Conservation (phyloP, 64 coral and sea anemone species). For the Pocillopora damicornis region DNA sequence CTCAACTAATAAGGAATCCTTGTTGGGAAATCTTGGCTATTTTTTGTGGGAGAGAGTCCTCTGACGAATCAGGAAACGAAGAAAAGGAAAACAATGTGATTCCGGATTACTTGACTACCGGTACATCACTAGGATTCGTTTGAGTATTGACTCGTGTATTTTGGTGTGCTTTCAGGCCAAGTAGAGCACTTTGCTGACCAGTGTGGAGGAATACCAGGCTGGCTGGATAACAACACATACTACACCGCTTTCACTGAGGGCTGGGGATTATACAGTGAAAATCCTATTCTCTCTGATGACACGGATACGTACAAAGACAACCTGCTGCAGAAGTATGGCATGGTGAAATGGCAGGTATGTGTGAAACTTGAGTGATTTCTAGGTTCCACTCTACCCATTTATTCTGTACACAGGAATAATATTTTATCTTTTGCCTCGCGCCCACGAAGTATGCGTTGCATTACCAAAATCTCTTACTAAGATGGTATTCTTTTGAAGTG, state of each 20-base stretch:
- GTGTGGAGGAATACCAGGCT: conserved; percentile 78
- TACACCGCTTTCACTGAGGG: conserved; percentile 99
- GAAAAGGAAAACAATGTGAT: too few relatives aligned
- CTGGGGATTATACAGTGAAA: conserved; percentile 95
- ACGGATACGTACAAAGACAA: conserved; percentile 88
- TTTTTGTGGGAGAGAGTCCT: too few relatives aligned
- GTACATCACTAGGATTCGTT: not conserved
- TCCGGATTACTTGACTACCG: too few relatives aligned
- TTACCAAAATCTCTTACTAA: too few relatives aligned
- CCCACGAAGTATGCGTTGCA: too few relatives aligned
- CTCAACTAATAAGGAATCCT: too few relatives aligned
- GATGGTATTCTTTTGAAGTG: too few relatives aligned
- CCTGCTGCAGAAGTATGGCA: conserved; percentile 93
- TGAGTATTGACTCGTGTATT: not conserved
- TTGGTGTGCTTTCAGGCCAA: conserved; percentile 51
- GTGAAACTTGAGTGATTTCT: too few relatives aligned
- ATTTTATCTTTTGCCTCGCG: too few relatives aligned
- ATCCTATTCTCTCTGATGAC: conserved; percentile 83
- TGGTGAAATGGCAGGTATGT: conserved; percentile 97
- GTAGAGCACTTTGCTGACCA: conserved; percentile 77
- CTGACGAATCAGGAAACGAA: too few relatives aligned
- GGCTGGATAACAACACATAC: conserved; percentile 76
- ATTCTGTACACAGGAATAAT: too few relatives aligned
- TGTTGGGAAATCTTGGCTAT: too few relatives aligned
- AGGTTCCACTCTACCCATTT: not conserved